A percentile compares a stretch with the other conserved stretches of the same genome.
Evolutionary conservation across 2,888 invertebrate genomes (phyloP).

Genomic region (Girardia tigrina): DNA sequence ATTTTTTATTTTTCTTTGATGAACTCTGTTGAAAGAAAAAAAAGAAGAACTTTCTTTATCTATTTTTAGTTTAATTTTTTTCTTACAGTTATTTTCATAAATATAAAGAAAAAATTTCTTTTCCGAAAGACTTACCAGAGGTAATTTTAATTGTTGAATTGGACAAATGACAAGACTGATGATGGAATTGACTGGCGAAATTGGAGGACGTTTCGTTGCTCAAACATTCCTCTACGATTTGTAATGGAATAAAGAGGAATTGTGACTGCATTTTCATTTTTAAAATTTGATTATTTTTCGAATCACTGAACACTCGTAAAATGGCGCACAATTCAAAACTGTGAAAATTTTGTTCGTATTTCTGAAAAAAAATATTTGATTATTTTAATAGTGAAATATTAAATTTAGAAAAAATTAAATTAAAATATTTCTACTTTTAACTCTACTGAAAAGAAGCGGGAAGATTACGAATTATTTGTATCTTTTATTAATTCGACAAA

Average conservation of each 20-base stretch:
- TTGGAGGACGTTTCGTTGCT: neutral
- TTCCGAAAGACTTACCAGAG: neutral
- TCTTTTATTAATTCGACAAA: too few species aligned
- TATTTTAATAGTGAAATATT: too few species aligned
- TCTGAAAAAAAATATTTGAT: neutral
- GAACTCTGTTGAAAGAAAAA: too few species aligned
- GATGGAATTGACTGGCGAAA: neutral
- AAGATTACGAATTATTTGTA: too few species aligned
- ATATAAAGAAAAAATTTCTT: too few species aligned
- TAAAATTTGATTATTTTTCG: neutral
- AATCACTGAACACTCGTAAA: neutral
- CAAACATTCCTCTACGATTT: slow-evolving; percentile 2
- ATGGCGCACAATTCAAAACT: slow-evolving; percentile 1
- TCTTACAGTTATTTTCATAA: too few species aligned
- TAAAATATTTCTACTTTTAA: too few species aligned
- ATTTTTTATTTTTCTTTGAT: too few species aligned
- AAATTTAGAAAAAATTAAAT: too few species aligned
- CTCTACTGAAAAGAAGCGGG: too few species aligned
- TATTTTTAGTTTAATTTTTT: too few species aligned
- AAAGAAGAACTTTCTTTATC: too few species aligned
- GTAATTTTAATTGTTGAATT: neutral
- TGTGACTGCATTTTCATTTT: slow-evolving; percentile 5
- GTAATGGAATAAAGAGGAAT: neutral
- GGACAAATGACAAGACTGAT: neutral
- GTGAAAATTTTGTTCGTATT: neutral